Evolutionary conservation across 2,113 vertebrate genomes (phyloP), one percentile per base, ranked within the genome.

Genomic region (Petrocephalus zakoni): DNA sequence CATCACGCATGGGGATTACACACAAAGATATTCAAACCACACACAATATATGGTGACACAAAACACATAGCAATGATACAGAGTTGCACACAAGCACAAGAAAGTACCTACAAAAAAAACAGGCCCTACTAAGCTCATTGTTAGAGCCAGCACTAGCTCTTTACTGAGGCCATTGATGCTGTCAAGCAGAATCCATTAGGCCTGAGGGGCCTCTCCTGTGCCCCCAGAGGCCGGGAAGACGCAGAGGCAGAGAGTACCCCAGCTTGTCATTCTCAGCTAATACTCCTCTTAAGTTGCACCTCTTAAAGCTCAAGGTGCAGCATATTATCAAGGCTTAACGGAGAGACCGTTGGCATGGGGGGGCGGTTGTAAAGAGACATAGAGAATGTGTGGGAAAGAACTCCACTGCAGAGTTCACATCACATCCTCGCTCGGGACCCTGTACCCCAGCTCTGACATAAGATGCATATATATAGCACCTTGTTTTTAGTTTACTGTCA

Each of bases 111-210:
- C 1, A 15, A 87, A 47, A 64, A 75, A 84, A 3, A 64, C 51
- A 55, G 81, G 87, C 53, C 53, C 82, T 42, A 90, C 90, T 1
- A 81, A 83, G 86, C 85, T 85, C 86, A 78, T 86, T 56, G 90
- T 92, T 92, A 91, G 89, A 61, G 84, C 56, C 46, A 88, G 84
- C 90, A 91, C 89, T 89, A 91, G 92, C 87, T 91, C 91, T 10
- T 64, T 91, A 87, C 87, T 90, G 89, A 37, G 68, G 85, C 53
- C 88, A 89, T 88, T 78, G 72, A 52, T 88, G 88, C 89, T n/a
- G 90, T 58, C 82, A 47, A 68, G 68, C 22, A 90, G 89, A 91
- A 42, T 90, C 93, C 90, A 93, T 89, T 87, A 92, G 87, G 88
- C n/a, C 22, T 82, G 56, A 55, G 55, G 25, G 37, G 10, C 8